A percentile compares a stretch with the other conserved stretches of the same genome.
phyloP scores from a whole-genome alignment of 2,113 vertebrate species.

The Coptodon rendalli region DNA sequence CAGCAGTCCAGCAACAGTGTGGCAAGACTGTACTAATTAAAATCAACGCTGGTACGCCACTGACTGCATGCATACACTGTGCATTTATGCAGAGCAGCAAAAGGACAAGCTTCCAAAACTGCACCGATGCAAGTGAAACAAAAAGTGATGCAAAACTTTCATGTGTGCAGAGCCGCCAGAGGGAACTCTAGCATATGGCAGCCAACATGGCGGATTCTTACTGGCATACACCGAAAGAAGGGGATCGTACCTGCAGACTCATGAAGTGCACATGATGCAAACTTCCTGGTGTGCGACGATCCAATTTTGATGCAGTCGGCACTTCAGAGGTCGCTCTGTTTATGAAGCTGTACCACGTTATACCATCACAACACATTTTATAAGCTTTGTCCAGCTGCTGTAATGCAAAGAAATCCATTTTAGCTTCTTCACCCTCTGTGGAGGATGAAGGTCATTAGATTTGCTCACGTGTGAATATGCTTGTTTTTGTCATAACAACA shows the following conservation, averaged over 20 bases:
- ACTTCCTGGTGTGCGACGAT: neutral
- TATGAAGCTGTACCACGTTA: neutral
- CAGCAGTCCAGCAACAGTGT: neutral
- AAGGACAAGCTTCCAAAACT: neutral
- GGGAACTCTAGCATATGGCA: neutral
- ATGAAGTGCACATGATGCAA: neutral
- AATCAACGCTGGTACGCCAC: neutral
- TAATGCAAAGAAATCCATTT: neutral
- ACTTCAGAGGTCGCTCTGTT: neutral
- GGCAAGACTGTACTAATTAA: neutral
- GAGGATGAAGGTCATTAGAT: neutral
- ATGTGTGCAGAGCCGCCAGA: neutral
- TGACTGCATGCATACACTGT: neutral
- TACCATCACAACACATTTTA: neutral
- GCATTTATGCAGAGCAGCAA: neutral
- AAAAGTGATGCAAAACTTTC: neutral
- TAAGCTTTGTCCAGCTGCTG: neutral
- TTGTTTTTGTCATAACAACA: conserved; percentile 14
- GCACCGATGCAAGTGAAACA: neutral
- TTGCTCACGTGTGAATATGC: neutral
- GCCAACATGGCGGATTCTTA: neutral
- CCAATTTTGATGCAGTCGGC: neutral
- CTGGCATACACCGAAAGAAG: neutral
- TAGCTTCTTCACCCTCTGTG: neutral
- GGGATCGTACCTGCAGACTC: neutral